Evolutionary conservation across 53 echinoderm and acorn worm genomes (phyloP), one percentile per base, ranked within the genome.

Genomic region (Henricia sp.): DNA sequence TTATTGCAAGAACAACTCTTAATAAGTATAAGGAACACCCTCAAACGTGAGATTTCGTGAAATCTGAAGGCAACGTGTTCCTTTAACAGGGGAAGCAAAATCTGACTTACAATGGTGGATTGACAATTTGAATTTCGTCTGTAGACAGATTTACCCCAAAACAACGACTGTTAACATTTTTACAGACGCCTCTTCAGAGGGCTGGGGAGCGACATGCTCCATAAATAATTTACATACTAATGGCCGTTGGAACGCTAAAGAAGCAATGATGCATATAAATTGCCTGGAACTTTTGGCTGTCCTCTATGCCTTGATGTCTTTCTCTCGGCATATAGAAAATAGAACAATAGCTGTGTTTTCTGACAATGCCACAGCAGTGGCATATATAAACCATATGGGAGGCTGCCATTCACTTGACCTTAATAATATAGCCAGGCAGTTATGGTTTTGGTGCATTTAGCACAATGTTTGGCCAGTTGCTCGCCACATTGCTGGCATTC

Each of bases 321-420:
- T 55, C 55, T n/a, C 55, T 55, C n/a, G 4, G 4, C 19, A n/a
- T 55, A 24, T 55, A n/a, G n/a, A 55, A 55, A 17, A 55, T 24
- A 55, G 23, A 55, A 55, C 55, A 46, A 10, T 55, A 4, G 17
- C 55, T 24, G 20, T 55, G 4, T 6, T 55, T 5, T n/a, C 23
- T 5, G 55, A 55, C 55, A 55, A 55, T 24, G 55, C 55, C 55
- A 55, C 5, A 55, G n/a, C n/a, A n/a, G n/a, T n/a, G n/a, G n/a
- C n/a, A n/a, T n/a, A n/a, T n/a, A n/a, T n/a, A n/a, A n/a, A 55
- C 23, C 55, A 55, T 24, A 55, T 55, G 55, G 55, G 55, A 55
- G 48, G 48, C 48, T 46, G 48, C 48, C 48, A 12, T 55, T 55
- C 10, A 12, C n/a, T 4, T n/a, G 55, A 55, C 17, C 19, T 55